Base-by-base conservation (phyloP, 92 coral and sea anemone species). In the Paragorgia papillata region DNA sequence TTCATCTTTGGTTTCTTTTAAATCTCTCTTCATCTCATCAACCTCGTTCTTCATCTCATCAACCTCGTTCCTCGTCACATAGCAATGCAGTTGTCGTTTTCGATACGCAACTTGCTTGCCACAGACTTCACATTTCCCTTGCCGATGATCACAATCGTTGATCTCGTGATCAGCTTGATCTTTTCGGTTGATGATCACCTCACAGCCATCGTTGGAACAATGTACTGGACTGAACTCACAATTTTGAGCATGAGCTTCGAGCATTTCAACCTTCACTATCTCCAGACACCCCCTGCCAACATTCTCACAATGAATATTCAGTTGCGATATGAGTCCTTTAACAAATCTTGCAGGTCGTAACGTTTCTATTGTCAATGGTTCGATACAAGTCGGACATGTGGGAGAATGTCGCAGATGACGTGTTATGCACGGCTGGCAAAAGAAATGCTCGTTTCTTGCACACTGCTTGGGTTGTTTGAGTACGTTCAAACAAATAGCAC, bases 401-500 rank as follows among this genome's bases (percentile, higher is more conserved):
- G 8, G 49, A 6, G 49, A 26, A 0, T 54, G 3, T 37, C 25
- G 17, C 20, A 71, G 49, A 7, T 32, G 26, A 18, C 48, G 28
- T 4, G 78, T 71, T 21, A 71, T 53, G 32, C 78, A 55, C 17
- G 20, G 18, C 32, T 40, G 29, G 37, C 78, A 71, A 35, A 71
- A 71, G 40, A 29, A 33, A 55, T 71, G 78, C 13, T 71, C 78
- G 24, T 55, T 71, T 17, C 35, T 55, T 18, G 17, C 25, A 55
- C 78, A 55, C 25, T 55, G 78, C 57, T 29, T 57, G 18, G 63
- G 50, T 33, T 71, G 24, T 32, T 31, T 28, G 12, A 71, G 51
- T 14, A 71, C 78, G 32, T 32, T 12, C 13, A 25, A n/a, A 33
- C 78, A 71, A 19, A 71, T 71, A 3, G 41, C 63, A 15, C 78